These are phyloP conservation scores for Sebastes oblongus DNA, from an alignment of 2,797 vertebrate species.

Conservation along the genomic window DNA sequence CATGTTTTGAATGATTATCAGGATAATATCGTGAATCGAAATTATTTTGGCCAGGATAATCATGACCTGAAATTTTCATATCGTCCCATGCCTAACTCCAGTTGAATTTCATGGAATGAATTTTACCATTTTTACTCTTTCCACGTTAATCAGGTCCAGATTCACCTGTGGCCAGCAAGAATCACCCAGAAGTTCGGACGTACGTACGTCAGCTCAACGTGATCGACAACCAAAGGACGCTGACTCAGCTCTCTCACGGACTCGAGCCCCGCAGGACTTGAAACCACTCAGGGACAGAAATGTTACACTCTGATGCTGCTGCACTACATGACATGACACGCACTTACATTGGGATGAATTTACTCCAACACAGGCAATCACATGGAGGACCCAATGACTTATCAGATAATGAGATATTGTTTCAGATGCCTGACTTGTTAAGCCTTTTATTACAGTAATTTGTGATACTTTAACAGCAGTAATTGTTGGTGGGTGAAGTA, in stretches of 20 bases:
- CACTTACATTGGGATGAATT: constrained; percentile 36
- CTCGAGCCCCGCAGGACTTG: constrained; percentile 94
- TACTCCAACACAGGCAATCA: constrained; percentile 42
- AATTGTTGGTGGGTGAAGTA: constrained; percentile 48
- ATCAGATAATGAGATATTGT: constrained; percentile 54
- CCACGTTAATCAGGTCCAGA: constrained; percentile 84
- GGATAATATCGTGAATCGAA: too few species aligned
- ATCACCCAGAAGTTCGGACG: constrained; percentile 92
- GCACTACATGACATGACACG: constrained; percentile 69
- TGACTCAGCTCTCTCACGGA: constrained; percentile 95
- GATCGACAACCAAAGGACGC: constrained; percentile 98
- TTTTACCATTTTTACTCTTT: neutral
- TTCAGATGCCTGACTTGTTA: constrained; percentile 47
- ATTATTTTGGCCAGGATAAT: too few species aligned
- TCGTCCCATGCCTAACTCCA: too few species aligned
- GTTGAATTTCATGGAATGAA: neutral
- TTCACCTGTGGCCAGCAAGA: constrained; percentile 90
- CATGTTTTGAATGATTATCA: too few species aligned
- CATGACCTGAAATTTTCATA: too few species aligned
- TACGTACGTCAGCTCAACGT: constrained; percentile 95
- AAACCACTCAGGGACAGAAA: constrained; percentile 61
- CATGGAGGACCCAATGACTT: constrained; percentile 34
- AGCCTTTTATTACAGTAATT: constrained; percentile 58
- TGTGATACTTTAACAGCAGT: constrained; percentile 55
- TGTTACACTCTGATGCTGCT: constrained; percentile 76